Evolutionary conservation across 2,113 vertebrate species (phyloP).

Genomic region (Formicarius rufipectus): DNA sequence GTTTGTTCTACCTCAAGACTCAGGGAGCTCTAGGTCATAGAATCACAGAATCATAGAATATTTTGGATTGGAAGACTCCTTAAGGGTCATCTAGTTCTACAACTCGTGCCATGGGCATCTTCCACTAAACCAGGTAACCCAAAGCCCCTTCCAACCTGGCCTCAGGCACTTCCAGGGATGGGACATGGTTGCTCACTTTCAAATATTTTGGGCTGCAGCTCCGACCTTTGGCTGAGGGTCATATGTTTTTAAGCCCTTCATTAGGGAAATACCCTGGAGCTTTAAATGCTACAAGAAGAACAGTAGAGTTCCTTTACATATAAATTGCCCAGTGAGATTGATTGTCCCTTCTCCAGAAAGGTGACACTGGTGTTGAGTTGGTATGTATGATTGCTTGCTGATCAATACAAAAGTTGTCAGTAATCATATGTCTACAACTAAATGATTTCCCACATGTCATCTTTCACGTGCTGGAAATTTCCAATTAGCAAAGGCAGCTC

Average conservation of each 20-base stretch:
- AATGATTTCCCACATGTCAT: not conserved
- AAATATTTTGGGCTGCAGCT: not conserved
- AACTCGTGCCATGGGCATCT: not conserved
- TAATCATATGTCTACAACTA: not conserved
- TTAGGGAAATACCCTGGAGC: not conserved
- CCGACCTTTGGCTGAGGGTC: not conserved
- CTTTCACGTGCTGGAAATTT: not conserved
- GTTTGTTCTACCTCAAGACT: not conserved
- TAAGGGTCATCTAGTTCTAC: not conserved
- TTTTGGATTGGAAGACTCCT: not conserved
- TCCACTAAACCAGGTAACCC: not conserved
- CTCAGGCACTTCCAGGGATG: not conserved
- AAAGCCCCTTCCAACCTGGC: not conserved
- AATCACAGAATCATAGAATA: not conserved
- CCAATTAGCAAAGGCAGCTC: not conserved
- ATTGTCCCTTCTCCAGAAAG: not conserved
- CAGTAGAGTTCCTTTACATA: not conserved
- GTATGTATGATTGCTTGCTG: not conserved
- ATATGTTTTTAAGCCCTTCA: not conserved
- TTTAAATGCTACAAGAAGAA: not conserved
- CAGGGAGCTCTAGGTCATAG: not conserved
- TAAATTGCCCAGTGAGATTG: not conserved
- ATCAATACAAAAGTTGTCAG: not conserved
- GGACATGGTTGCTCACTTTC: not conserved
- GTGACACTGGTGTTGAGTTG: not conserved